Conservation (phyloP, 2,113 vertebrate genomes). For the Cololabis saira region DNA sequence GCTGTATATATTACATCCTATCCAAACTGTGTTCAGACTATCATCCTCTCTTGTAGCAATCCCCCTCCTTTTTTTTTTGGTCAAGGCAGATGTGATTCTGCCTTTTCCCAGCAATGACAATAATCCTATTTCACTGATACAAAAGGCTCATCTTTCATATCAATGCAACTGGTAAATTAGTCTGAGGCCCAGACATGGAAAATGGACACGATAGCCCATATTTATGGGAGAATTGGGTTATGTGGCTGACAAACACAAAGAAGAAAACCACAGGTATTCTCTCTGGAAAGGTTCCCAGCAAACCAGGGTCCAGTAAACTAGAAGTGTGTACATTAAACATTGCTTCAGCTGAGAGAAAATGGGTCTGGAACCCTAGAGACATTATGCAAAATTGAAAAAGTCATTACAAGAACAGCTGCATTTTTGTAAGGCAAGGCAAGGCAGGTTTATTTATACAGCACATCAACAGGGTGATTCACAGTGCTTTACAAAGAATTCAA, state of each 20-base stretch:
- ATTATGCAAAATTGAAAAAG: slow-evolving; percentile 35
- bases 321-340: slow-evolving; percentile 55
- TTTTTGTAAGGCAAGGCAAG: slow-evolving; percentile 2
- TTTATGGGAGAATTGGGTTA: slow-evolving; percentile 72
- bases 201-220: slow-evolving; percentile 72
- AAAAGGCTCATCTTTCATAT: slow-evolving; percentile 68
- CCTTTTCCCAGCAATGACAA: slow-evolving; percentile 58
- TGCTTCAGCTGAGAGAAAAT: slow-evolving; percentile 17
- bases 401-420: slow-evolving; percentile 34
- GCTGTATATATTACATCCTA: slow-evolving; percentile 15
- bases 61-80: slow-evolving; percentile 7
- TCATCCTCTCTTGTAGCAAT: slow-evolving; percentile 25
- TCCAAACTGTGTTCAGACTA: slow-evolving; percentile 22
- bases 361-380: slow-evolving; percentile 31
- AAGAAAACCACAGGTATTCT: slow-evolving; percentile 60
- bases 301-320: slow-evolving; percentile 16
- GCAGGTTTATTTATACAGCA: no score
- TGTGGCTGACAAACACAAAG: slow-evolving; percentile 61
- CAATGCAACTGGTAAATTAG: slow-evolving; percentile 64
- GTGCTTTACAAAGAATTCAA: no score
- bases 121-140: slow-evolving; percentile 70
- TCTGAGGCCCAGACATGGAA: slow-evolving; percentile 63
- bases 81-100: slow-evolving; percentile 59
- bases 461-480: no score
- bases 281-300: slow-evolving; percentile 44